phyloP scores from a whole-genome alignment of 2,888 invertebrate genomes.

The Teinopalpus imperialis region DNA sequence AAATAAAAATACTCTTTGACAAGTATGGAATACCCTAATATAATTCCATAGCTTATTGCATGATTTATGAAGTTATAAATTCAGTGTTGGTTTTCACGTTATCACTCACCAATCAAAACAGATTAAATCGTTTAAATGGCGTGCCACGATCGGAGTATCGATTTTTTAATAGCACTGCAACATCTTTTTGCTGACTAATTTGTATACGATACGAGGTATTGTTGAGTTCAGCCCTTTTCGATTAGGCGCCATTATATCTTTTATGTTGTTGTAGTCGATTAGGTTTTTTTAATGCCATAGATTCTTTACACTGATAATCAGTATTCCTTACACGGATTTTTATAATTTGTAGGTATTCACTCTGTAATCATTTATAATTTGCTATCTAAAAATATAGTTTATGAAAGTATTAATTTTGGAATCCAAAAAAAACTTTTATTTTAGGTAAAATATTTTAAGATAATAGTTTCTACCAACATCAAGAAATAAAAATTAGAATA shows the following conservation, averaged over 20 bases:
- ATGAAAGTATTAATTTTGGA: no score
- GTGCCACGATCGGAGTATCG: slow-evolving; percentile 41
- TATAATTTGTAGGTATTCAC: no score
- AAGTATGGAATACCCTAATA: no score
- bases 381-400: no score
- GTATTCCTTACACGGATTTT: slow-evolving; percentile 8
- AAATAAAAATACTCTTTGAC: no score
- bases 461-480: no score
- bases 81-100: slow-evolving; percentile 22
- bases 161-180: slow-evolving; percentile 40
- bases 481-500: background rate
- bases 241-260: slow-evolving; percentile 17
- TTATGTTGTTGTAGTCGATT: slow-evolving; percentile 8
- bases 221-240: slow-evolving; percentile 12
- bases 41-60: no score
- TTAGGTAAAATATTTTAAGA: no score
- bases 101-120: slow-evolving; percentile 13
- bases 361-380: no score
- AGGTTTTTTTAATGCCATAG: slow-evolving; percentile 1
- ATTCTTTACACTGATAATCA: slow-evolving; percentile 5
- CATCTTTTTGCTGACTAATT: slow-evolving; percentile 26
- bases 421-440: no score
- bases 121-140: slow-evolving; percentile 35
- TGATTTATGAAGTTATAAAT: slow-evolving; percentile 23
- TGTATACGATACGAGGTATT: slow-evolving; percentile 10